Base-by-base conservation (phyloP, 2,888 invertebrate genomes). In the Mongoloraphidia duomilia region DNA sequence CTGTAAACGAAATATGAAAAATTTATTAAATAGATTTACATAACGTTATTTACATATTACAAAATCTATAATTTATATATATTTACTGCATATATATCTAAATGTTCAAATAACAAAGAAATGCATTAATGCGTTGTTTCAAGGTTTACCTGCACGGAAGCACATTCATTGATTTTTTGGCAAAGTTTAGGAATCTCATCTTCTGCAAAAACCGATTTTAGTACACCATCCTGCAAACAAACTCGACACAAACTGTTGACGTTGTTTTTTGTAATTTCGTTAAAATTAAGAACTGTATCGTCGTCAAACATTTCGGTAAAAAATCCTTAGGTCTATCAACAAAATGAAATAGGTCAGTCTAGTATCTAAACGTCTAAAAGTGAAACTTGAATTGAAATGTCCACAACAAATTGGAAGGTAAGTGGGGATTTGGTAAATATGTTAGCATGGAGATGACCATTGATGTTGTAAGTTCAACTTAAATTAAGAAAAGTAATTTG, bases 141-240 rank as follows among this genome's bases (percentile, higher is more conserved):
- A 26, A 26, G 26, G 36, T 47, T 48, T 48, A 48, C 48, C 48
- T 48, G 42, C 12, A 48, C 43, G 11, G 48, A 48, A 48, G 48
- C 48, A 43, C 48, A 48, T 43, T 48, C 48, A 43, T 48, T 42
- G 43, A 48, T 48, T 48, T 48, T 48, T 43, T 48, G 48, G 38
- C 37, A 41, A 9, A 48, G 43, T 48, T 43, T 48, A 34, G 48
- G 48, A 38, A 48, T 43, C 43, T 48, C 48, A 36, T 48, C 48
- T 17, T 48, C 48, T 17, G 48, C 42, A 37, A 48, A 48, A 34
- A 48, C 37, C 11, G 48, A 48, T 48, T 48, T 48, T 17, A 48
- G 11, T 9, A 48, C 43, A n/a, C 48, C 48, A 17, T 42, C 48
- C 34, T 48, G 48, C 33, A 48, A 43, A 36, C 48, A 48, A 13